Percentiles rank a stretch among this genome's conserved stretches.
phyloP scores from a whole-genome alignment of 2,113 vertebrate genomes.

The Cephalopterus ornatus region DNA sequence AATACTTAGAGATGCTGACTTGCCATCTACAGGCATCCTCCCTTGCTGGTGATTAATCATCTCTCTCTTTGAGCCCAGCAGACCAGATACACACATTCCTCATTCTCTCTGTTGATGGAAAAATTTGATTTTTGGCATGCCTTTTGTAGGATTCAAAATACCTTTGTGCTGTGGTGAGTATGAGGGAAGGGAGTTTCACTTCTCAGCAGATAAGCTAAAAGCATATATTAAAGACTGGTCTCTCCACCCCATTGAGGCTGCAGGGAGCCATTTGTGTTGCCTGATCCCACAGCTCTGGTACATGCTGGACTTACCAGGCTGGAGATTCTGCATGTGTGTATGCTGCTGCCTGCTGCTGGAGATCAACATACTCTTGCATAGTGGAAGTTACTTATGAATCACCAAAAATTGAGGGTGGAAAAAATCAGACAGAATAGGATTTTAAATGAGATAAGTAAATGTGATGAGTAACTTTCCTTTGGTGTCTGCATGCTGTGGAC shows the following conservation, averaged over 20 bases:
- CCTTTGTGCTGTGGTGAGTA: conserved; percentile 22
- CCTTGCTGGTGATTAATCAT: conserved; percentile 31
- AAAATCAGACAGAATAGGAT: too few species aligned
- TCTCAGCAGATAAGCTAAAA: not conserved
- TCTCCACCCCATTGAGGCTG: not conserved
- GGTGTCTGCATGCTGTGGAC: not conserved
- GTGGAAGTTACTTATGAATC: too few species aligned
- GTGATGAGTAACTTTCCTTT: too few species aligned
- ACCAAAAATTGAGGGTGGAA: too few species aligned
- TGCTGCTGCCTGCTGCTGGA: not conserved
- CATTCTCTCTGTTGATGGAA: not conserved
- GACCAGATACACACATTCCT: conserved; percentile 50
- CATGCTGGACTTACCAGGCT: not conserved
- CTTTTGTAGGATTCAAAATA: conserved; percentile 31
- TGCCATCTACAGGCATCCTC: conserved; percentile 43
- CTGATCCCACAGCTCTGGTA: not conserved
- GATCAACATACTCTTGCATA: not conserved
- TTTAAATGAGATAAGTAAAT: not conserved
- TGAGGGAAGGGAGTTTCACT: not conserved
- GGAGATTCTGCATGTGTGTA: not conserved
- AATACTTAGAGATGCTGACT: conserved; percentile 47
- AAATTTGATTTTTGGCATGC: conserved; percentile 29
- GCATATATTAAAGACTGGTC: not conserved
- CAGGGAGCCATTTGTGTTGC: not conserved
- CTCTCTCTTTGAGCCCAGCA: not conserved